Evolutionary conservation across 2,888 invertebrate species (phyloP).

Genomic region (Lithophane semibrunnea): DNA sequence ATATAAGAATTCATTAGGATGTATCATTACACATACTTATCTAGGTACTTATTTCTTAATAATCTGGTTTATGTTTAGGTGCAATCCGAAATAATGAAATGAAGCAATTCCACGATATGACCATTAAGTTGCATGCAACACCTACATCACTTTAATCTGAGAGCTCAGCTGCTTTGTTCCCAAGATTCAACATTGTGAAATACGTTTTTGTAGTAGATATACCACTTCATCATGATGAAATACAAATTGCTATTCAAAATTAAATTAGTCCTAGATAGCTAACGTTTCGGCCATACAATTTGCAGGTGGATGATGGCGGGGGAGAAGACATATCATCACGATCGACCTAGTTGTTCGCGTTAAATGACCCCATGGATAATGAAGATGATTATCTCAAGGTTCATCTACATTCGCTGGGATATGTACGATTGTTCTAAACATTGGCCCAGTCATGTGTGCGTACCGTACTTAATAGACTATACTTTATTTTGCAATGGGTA

Average conservation of each 20-base stretch:
- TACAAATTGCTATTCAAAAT: slow-evolving; percentile 57
- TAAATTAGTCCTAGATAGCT: slow-evolving; percentile 50
- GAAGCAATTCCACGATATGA: slow-evolving; percentile 45
- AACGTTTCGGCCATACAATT: slow-evolving; percentile 37
- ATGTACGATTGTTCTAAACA: slow-evolving; percentile 55
- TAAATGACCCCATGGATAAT: slow-evolving; percentile 66
- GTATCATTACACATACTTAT: slow-evolving; percentile 32
- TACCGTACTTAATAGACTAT: slow-evolving; percentile 20
- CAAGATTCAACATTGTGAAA: slow-evolving; percentile 60
- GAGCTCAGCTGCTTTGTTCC: slow-evolving; percentile 50
- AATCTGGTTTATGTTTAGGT: slow-evolving; percentile 30
- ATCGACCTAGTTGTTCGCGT: slow-evolving; percentile 75
- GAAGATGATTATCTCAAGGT: slow-evolving; percentile 66
- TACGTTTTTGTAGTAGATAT: slow-evolving; percentile 40
- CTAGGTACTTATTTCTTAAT: slow-evolving; percentile 28
- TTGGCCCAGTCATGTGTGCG: slow-evolving; percentile 37
- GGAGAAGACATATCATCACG: slow-evolving; percentile 79
- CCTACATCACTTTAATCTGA: slow-evolving; percentile 48
- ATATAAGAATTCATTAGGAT: slow-evolving; percentile 24
- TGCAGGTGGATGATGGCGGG: slow-evolving; percentile 54
- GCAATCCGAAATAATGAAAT: slow-evolving; percentile 53
- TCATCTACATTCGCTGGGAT: slow-evolving; percentile 54
- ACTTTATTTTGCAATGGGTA: slow-evolving; percentile 34
- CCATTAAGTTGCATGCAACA: slow-evolving; percentile 54
- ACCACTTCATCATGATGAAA: slow-evolving; percentile 56